A percentile compares a stretch with the other conserved stretches of the same genome.
phyloP scores from a whole-genome alignment of 2,113 vertebrate species.

The Odocoileus hemionus region DNA sequence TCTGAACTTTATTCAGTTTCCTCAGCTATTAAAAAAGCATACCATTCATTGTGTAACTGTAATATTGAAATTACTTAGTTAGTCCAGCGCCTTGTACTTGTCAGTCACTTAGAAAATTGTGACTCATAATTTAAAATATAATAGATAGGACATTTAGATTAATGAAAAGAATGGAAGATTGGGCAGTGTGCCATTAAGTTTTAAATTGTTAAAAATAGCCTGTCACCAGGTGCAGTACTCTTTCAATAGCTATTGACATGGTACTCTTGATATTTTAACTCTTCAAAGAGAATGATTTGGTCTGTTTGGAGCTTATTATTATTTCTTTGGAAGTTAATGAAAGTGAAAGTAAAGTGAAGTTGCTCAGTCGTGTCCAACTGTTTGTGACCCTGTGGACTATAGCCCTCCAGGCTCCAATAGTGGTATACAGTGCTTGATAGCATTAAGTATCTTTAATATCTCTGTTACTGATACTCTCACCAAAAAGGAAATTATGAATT shows the following conservation, averaged over 20 bases:
- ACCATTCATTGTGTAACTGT: not conserved
- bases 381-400: too few relatives aligned
- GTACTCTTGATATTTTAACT: not conserved
- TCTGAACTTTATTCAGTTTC: not conserved
- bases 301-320: not conserved
- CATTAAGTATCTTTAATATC: not conserved
- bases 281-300: not conserved
- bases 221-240: not conserved
- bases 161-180: not conserved
- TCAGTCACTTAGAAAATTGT: not conserved
- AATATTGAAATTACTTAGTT: not conserved
- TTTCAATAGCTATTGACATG: not conserved
- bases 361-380: too few relatives aligned
- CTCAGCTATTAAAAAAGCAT: not conserved
- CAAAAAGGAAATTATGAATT: not conserved
- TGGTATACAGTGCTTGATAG: not conserved
- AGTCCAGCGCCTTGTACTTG: not conserved
- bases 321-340: not conserved
- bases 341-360: too few relatives aligned
- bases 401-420: not conserved
- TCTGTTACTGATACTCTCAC: not conserved
- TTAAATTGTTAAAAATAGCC: slow-evolving; percentile 19
- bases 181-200: not conserved
- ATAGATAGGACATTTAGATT: not conserved
- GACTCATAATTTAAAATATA: slow-evolving; percentile 15